Evolutionary conservation across 1,140 invertebrate genomes (phyloP).

Genomic region (Meloidogyne chitwoodi): DNA sequence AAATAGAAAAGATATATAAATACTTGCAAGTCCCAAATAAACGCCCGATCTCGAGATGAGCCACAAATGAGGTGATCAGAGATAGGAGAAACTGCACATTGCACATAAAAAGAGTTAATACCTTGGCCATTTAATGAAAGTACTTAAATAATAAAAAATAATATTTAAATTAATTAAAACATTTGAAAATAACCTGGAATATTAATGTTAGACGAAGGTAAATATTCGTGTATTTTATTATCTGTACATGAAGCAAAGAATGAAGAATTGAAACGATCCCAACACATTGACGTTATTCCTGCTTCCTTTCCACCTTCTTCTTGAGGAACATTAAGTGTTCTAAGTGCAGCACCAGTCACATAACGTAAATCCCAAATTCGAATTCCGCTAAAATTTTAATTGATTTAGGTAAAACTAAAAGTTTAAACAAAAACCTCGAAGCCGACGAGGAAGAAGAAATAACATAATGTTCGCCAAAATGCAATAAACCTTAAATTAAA

Average conservation of each 20-base stretch:
- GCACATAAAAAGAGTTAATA: conserved; percentile 26
- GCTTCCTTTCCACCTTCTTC: conserved; percentile 12
- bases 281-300: conserved; percentile 30
- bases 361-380: conserved; percentile 35
- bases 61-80: conserved; percentile 32
- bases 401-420: not conserved
- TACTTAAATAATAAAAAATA: conserved; percentile 18
- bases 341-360: conserved; percentile 9
- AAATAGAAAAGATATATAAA: not conserved
- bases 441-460: conserved; percentile 28
- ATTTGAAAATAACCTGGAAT: conserved; percentile 10
- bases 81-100: conserved; percentile 24
- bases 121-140: not conserved
- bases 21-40: conserved; percentile 34
- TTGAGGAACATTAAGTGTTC: conserved; percentile 17
- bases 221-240: conserved; percentile 35
- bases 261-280: conserved; percentile 26
- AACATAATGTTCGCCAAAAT: conserved; percentile 27
- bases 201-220: not conserved
- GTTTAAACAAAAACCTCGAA: conserved; percentile 13
- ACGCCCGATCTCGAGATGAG: not conserved
- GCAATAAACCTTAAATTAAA: not conserved
- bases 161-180: not conserved
- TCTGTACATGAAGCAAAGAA: conserved; percentile 33
- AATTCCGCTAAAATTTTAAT: conserved; percentile 26